Percentiles rank a stretch among this genome's conserved stretches.
phyloP scores from a whole-genome alignment of 1,140 invertebrate species.

The Aporrectodea caliginosa region DNA sequence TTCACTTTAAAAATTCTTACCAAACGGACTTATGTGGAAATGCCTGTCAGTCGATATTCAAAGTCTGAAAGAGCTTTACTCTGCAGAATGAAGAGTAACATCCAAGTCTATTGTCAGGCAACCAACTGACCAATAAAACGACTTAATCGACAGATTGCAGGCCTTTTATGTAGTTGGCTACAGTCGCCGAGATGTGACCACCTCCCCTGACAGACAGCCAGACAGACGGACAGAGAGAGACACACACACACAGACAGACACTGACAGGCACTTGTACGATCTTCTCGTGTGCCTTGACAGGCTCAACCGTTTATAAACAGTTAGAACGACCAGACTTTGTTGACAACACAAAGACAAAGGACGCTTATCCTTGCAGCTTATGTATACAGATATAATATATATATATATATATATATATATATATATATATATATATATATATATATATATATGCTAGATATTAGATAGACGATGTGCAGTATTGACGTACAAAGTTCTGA shows the following conservation, averaged over 20 bases:
- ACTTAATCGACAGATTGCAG: neutral
- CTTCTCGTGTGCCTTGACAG: neutral
- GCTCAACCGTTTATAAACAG: neutral
- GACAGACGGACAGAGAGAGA: neutral
- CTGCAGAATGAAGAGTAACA: too few relatives aligned
- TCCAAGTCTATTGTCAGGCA: too few relatives aligned
- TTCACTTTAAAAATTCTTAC: too few relatives aligned
- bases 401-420: neutral
- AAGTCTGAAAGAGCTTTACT: too few relatives aligned
- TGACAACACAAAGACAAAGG: neutral
- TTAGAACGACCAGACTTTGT: neutral
- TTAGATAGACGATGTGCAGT: too few relatives aligned
- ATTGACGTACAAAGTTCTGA: too few relatives aligned
- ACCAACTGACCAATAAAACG: neutral
- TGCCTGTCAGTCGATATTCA: too few relatives aligned
- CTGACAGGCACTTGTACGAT: neutral
- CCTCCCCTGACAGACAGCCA: neutral
- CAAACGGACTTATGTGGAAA: too few relatives aligned
- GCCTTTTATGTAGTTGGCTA: neutral
- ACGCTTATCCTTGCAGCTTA: too few relatives aligned
- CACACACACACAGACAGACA: neutral
- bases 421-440: neutral
- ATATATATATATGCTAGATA: conserved; percentile 4
- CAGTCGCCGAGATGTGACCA: neutral
- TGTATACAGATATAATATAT: neutral